phyloP scores from a whole-genome alignment of 1,140 invertebrate species.

The Oscheius sp. region DNA sequence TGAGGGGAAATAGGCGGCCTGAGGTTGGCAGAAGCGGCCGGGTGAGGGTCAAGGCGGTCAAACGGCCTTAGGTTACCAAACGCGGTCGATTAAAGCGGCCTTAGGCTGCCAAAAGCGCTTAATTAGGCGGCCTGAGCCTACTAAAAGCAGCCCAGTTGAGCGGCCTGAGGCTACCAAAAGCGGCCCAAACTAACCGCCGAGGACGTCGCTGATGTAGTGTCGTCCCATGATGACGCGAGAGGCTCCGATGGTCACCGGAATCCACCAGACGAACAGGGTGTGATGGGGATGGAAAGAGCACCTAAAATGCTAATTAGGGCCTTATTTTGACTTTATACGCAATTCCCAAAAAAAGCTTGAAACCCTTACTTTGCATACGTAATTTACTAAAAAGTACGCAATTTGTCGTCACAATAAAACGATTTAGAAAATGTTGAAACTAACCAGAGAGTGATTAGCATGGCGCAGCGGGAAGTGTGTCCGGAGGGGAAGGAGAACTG shows the following conservation, averaged over 20 bases:
- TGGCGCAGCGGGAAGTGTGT: slow-evolving; percentile 80
- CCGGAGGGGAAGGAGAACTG: slow-evolving; percentile 94
- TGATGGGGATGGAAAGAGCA: slow-evolving; percentile 37
- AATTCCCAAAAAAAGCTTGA: too few relatives aligned
- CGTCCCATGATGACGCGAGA: slow-evolving; percentile 78
- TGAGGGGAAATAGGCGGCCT: not conserved
- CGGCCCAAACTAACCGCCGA: slow-evolving; percentile 70
- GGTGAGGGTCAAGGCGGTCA: too few relatives aligned
- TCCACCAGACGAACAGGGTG: slow-evolving; percentile 62
- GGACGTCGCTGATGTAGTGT: slow-evolving; percentile 83
- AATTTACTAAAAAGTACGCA: too few relatives aligned
- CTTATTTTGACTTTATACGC: too few relatives aligned
- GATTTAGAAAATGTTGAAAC: slow-evolving; percentile 61
- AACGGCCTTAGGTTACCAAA: too few relatives aligned
- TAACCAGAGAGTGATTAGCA: slow-evolving; percentile 66
- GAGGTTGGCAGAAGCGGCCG: too few relatives aligned
- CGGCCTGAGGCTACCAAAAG: too few relatives aligned
- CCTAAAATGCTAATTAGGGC: slow-evolving; percentile 8
- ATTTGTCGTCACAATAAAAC: not conserved
- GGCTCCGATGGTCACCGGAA: slow-evolving; percentile 71
- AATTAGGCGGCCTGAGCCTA: too few relatives aligned
- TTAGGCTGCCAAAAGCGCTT: too few relatives aligned
- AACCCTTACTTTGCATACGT: too few relatives aligned
- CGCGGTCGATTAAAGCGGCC: too few relatives aligned
- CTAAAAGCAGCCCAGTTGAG: too few relatives aligned